Evolutionary conservation across 2,888 invertebrate genomes (phyloP).

Genomic region (Pseudococcus viburni): DNA sequence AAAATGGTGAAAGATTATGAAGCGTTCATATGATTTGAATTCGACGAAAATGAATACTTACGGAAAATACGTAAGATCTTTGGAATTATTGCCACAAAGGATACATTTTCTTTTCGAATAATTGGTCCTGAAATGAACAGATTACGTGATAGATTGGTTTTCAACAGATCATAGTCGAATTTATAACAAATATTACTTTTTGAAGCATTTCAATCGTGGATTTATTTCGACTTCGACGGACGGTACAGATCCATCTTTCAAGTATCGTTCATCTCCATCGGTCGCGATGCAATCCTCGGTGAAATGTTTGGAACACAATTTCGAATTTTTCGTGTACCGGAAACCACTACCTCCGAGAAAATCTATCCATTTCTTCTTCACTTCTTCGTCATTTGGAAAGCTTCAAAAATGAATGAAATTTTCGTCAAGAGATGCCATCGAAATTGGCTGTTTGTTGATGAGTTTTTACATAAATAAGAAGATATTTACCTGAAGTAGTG

Average conservation of each 20-base stretch:
- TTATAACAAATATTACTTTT: not conserved
- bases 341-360: not conserved
- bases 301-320: slow-evolving; percentile 39
- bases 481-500: not conserved
- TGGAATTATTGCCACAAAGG: not conserved
- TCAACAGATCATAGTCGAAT: not conserved
- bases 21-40: not conserved
- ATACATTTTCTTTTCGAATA: slow-evolving; percentile 7
- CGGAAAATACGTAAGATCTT: not conserved
- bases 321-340: slow-evolving; percentile 9
- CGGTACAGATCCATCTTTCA: not conserved
- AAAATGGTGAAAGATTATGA: not conserved
- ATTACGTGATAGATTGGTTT: not conserved
- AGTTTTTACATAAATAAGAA: not conserved
- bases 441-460: not conserved
- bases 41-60: not conserved
- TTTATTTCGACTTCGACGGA: not conserved
- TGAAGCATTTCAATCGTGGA: not conserved
- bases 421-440: not conserved
- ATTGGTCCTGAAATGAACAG: not conserved
- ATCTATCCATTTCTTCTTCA: slow-evolving; percentile 31
- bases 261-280: not conserved
- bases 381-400: slow-evolving; percentile 27
- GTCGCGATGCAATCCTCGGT: not conserved
- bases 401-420: not conserved